phyloP scores from a whole-genome alignment of 2,113 vertebrate genomes.

The Mesembrinibis cayennensis region DNA sequence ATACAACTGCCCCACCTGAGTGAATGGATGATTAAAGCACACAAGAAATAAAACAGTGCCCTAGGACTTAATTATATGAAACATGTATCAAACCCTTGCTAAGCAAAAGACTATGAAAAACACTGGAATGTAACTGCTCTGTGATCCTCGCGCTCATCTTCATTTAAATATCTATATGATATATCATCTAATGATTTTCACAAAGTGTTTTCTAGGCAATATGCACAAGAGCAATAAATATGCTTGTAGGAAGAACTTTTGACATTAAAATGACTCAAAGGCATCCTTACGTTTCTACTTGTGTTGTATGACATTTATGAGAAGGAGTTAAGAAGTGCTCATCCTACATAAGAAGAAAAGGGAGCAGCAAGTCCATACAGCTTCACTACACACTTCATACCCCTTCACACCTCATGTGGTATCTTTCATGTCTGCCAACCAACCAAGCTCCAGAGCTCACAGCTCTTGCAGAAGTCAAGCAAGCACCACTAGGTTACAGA shows the following conservation, averaged over 20 bases:
- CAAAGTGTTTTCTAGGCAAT: not conserved
- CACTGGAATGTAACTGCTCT: not conserved
- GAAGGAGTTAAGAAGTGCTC: not conserved
- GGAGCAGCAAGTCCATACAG: not conserved
- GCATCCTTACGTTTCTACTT: not conserved
- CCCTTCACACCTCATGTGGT: not conserved
- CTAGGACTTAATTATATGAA: not conserved
- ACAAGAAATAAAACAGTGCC: not conserved
- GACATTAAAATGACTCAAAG: not conserved
- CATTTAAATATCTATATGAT: not conserved
- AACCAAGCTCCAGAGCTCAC: not conserved
- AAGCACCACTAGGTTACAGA: not conserved
- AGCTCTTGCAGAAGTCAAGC: not conserved
- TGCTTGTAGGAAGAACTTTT: not conserved
- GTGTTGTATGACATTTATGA: not conserved
- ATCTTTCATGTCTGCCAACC: fast-evolving
- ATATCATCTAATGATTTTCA: not conserved
- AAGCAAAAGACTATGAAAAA: not conserved
- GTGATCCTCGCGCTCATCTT: not conserved
- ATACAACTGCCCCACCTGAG: fast-evolving
- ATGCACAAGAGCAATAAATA: not conserved
- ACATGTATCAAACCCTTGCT: not conserved
- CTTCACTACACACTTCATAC: fast-evolving
- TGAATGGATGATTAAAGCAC: not conserved
- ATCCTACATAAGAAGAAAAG: not conserved